These are phyloP conservation scores for Grallaria varia DNA, from an alignment of 2,113 vertebrate genomes.

Conservation along the genomic window DNA sequence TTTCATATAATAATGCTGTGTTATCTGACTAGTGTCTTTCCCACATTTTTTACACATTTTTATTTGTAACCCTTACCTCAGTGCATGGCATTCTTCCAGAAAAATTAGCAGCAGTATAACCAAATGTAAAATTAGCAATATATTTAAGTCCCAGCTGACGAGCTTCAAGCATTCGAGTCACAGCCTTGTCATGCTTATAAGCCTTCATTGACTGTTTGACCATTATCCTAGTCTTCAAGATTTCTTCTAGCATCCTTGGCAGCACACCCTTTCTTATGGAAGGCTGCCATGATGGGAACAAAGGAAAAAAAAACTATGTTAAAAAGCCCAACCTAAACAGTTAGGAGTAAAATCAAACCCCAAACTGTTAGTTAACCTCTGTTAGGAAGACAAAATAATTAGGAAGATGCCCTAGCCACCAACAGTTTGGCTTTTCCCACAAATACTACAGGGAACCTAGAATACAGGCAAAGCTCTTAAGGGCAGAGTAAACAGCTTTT, in stretches of 20 bases:
- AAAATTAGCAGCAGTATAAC: conserved; percentile 92
- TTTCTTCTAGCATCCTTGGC: conserved; percentile 96
- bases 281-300: conserved; percentile 72
- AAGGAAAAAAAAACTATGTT: not conserved
- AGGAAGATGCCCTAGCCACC: not conserved
- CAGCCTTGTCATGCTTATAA: conserved; percentile 87
- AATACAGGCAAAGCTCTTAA: not conserved
- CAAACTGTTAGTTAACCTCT: not conserved
- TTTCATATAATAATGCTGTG: not conserved
- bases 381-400: not conserved
- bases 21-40: not conserved
- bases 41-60: not conserved
- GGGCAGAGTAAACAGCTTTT: not conserved
- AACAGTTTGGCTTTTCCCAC: not conserved
- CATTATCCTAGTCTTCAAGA: conserved; percentile 93
- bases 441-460: not conserved
- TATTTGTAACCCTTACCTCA: conserved; percentile 79
- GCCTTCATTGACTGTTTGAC: conserved; percentile 94
- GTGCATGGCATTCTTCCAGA: conserved; percentile 95
- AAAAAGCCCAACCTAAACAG: not conserved
- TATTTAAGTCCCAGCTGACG: conserved; percentile 96
- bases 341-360: not conserved
- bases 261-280: conserved; percentile 92
- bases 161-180: conserved; percentile 89
- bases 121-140: conserved; percentile 95